Evolutionary conservation across 30 jellyfish, hydroid and myxozoan species (phyloP).

Genomic region (Cassiopea andromeda): DNA sequence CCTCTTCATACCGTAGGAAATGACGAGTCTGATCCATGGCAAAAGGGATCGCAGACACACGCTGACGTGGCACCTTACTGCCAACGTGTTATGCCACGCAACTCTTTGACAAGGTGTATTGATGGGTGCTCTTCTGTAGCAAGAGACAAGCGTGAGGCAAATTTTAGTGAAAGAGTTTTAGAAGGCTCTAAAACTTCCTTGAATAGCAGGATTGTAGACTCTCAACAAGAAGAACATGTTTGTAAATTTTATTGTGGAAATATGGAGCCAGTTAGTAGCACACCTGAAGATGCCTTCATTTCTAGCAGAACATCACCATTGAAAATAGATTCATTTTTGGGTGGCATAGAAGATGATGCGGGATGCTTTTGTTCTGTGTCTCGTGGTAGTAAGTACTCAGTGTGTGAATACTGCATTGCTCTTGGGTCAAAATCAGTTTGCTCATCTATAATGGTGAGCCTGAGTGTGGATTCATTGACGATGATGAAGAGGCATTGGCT

Average conservation of each 20-base stretch:
- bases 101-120: no score
- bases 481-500: conserved; percentile 20
- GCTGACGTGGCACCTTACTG: no score
- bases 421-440: conserved; percentile 1
- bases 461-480: not conserved
- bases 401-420: conserved; percentile 30
- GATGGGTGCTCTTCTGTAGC: no score
- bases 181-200: not conserved
- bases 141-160: no score
- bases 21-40: not conserved
- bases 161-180: not conserved
- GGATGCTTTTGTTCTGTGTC: conserved; percentile 48
- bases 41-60: no score
- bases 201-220: not conserved
- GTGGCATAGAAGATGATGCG: not conserved
- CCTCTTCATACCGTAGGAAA: not conserved
- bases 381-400: conserved; percentile 17
- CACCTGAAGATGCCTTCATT: not conserved
- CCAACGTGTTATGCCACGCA: no score
- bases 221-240: not conserved
- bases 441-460: not conserved
- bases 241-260: no score
- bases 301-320: not conserved
- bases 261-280: not conserved
- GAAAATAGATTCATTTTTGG: not conserved